Evolutionary conservation across 2,797 vertebrate genomes (phyloP).

Genomic region (Epinephelus awoara): DNA sequence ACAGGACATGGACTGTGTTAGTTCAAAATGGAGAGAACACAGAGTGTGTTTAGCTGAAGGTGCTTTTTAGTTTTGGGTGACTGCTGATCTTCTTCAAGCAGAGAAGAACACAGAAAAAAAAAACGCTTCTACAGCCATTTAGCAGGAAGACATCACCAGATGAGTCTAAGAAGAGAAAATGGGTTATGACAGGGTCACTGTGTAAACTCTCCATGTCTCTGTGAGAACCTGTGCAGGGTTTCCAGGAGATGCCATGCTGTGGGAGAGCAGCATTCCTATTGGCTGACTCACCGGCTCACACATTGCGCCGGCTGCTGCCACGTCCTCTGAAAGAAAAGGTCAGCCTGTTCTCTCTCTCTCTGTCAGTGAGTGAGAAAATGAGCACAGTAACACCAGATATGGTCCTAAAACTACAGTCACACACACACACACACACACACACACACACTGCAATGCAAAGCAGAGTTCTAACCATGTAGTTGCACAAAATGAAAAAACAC

Average conservation of each 20-base stretch:
- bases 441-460: background rate
- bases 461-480: conserved; percentile 1
- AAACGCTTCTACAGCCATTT: background rate
- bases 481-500: conserved; percentile 18
- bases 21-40: background rate
- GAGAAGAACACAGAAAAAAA: background rate
- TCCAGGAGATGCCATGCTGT: conserved; percentile 35
- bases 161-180: background rate
- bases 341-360: conserved; percentile 49
- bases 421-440: conserved; percentile 2
- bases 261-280: conserved; percentile 68
- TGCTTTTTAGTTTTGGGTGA: background rate
- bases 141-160: background rate
- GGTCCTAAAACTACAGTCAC: conserved; percentile 20
- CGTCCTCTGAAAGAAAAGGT: conserved; percentile 69
- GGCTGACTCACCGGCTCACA: conserved; percentile 67
- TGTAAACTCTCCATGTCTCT: conserved; percentile 10
- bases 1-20: background rate
- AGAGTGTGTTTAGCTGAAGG: background rate
- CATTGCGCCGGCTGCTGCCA: conserved; percentile 49
- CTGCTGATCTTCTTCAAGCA: background rate
- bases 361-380: conserved; percentile 41
- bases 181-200: background rate
- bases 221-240: conserved; percentile 52
- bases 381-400: conserved; percentile 19